Conservation (phyloP, 2,797 vertebrate species). For the Atherinosoma microstoma region DNA sequence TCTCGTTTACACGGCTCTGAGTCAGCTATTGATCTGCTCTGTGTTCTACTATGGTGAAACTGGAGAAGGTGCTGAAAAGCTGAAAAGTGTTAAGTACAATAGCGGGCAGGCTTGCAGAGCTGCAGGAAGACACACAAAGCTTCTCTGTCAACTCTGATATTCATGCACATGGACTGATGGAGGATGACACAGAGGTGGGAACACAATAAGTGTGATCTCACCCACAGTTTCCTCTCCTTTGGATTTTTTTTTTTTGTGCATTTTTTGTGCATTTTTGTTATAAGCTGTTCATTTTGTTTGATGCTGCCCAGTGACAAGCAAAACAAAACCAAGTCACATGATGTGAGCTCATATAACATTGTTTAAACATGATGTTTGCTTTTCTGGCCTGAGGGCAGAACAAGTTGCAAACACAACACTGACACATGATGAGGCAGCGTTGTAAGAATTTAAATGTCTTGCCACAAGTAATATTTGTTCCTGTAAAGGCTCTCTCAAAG, state of each 20-base stretch:
- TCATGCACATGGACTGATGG: slow-evolving; percentile 28
- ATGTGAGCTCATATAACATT: not conserved
- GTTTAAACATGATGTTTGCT: not conserved
- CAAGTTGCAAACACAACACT: not conserved
- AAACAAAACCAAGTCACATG: slow-evolving; percentile 6
- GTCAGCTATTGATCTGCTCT: slow-evolving; percentile 66
- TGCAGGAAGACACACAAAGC: slow-evolving; percentile 25
- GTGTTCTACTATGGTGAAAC: slow-evolving; percentile 63
- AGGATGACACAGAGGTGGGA: slow-evolving; percentile 32
- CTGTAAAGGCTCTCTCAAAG: too few relatives aligned
- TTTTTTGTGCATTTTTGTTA: slow-evolving; percentile 13
- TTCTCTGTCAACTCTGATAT: slow-evolving; percentile 39
- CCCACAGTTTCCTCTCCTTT: slow-evolving; percentile 23
- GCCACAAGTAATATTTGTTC: too few relatives aligned
- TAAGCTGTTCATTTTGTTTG: slow-evolving; percentile 40
- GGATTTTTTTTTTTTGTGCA: slow-evolving; percentile 3
- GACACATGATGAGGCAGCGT: not conserved
- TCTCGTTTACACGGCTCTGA: slow-evolving; percentile 19
- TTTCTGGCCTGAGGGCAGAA: not conserved
- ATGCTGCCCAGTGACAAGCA: slow-evolving; percentile 8
- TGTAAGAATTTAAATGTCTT: not conserved
- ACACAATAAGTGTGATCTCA: slow-evolving; percentile 38
- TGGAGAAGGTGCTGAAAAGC: slow-evolving; percentile 61
- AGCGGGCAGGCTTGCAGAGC: slow-evolving; percentile 28
- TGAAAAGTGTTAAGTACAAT: slow-evolving; percentile 57